These are phyloP conservation scores for Electrona antarctica DNA, from an alignment of 2,113 vertebrate genomes.

Conservation along the genomic window DNA sequence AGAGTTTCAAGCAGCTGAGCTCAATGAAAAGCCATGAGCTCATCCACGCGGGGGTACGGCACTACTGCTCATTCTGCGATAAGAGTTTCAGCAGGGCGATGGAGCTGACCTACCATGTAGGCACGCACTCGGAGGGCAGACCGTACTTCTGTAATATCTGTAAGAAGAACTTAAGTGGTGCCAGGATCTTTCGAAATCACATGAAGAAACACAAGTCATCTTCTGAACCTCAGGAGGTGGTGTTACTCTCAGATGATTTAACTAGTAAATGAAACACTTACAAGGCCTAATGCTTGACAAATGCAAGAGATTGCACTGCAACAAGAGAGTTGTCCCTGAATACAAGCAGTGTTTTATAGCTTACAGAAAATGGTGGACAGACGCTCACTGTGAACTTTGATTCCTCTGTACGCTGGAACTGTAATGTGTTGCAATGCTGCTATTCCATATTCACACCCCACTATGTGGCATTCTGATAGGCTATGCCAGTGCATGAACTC, in stretches of 20 bases:
- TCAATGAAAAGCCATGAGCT: conserved; percentile 58
- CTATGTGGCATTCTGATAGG: too few relatives aligned
- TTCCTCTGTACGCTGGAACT: too few relatives aligned
- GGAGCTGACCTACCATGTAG: conserved; percentile 64
- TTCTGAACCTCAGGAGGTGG: not conserved
- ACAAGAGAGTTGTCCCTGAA: too few relatives aligned
- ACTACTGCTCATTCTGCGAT: conserved; percentile 56
- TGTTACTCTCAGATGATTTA: not conserved
- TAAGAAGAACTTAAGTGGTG: conserved; percentile 57
- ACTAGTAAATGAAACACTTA: too few relatives aligned
- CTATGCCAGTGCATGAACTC: too few relatives aligned
- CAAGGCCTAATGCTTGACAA: too few relatives aligned
- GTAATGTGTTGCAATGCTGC: too few relatives aligned
- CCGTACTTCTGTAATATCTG: conserved; percentile 57
- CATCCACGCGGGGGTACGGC: conserved; percentile 53
- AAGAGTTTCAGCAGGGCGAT: conserved; percentile 63
- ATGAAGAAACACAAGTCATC: conserved; percentile 45
- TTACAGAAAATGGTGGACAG: too few relatives aligned
- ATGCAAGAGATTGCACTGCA: too few relatives aligned
- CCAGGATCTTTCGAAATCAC: conserved; percentile 52
- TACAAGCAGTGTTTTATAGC: too few relatives aligned
- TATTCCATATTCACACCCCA: too few relatives aligned
- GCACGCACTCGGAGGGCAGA: conserved; percentile 31
- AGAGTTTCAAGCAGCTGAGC: conserved; percentile 60
- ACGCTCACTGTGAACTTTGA: too few relatives aligned